Percentiles rank a stretch among this genome's conserved stretches.
Evolutionary conservation across 2,888 invertebrate species (phyloP).

Genomic region (Drosophila hawaiiensis): DNA sequence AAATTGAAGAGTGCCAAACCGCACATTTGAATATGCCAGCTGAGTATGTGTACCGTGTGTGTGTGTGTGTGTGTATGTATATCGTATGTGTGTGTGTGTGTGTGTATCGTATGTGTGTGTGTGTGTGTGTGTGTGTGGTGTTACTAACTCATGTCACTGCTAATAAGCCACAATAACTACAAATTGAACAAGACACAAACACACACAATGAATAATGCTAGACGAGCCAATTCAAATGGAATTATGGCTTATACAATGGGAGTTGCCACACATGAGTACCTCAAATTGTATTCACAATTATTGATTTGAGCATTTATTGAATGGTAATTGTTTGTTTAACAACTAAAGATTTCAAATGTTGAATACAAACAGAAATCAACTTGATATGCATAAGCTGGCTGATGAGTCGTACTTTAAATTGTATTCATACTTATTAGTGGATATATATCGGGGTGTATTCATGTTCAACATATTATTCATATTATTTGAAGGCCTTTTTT

Average conservation of each 20-base stretch:
- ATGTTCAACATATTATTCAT: not conserved
- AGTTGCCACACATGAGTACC: not conserved
- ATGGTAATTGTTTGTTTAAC: not conserved
- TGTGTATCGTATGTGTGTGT: too few relatives aligned
- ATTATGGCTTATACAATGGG: not conserved
- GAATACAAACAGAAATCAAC: not conserved
- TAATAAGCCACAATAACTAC: conserved; percentile 55
- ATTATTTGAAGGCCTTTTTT: not conserved
- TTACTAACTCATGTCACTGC: conserved; percentile 30
- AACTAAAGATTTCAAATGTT: not conserved
- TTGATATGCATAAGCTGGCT: not conserved
- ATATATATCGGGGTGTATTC: not conserved
- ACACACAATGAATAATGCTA: not conserved
- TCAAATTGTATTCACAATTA: not conserved
- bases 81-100: too few relatives aligned
- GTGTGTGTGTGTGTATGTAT: conserved; percentile 8
- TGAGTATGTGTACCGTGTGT: conserved; percentile 13
- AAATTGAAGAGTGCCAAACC: conserved; percentile 79
- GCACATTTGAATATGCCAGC: conserved; percentile 73
- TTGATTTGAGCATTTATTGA: not conserved
- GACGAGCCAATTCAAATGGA: not conserved
- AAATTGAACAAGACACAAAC: conserved; percentile 24
- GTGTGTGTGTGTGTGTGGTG: conserved; percentile 24
- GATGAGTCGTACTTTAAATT: not conserved
- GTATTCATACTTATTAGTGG: not conserved